phyloP scores from a whole-genome alignment of 2,797 vertebrate species.

The Enteromius unitaeniatus region DNA sequence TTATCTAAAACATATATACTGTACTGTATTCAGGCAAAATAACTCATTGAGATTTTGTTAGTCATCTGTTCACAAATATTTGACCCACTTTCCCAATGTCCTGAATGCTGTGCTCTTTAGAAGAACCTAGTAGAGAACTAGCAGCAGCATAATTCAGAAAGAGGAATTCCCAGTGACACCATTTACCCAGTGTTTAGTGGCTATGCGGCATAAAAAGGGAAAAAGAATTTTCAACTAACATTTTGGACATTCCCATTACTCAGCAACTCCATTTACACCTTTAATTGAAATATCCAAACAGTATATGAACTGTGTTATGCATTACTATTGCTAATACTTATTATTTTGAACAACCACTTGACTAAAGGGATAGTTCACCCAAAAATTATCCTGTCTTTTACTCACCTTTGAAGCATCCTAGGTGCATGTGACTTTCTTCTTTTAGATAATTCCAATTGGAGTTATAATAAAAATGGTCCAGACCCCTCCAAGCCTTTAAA shows the following conservation, averaged over 20 bases:
- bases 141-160: slow-evolving; percentile 35
- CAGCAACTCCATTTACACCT: not conserved
- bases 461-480: too few relatives aligned
- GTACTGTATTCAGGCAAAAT: not conserved
- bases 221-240: slow-evolving; percentile 5
- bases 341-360: not conserved
- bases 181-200: slow-evolving; percentile 13
- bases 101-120: slow-evolving; percentile 19
- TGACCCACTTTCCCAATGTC: slow-evolving; percentile 31
- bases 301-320: not conserved
- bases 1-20: not conserved
- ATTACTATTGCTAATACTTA: not conserved
- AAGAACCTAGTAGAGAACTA: slow-evolving; percentile 23
- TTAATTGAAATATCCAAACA: not conserved
- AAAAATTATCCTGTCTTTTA: too few relatives aligned
- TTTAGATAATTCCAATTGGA: too few relatives aligned
- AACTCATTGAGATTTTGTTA: not conserved
- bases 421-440: too few relatives aligned
- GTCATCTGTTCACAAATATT: slow-evolving; percentile 35
- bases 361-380: too few relatives aligned
- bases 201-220: slow-evolving; percentile 19
- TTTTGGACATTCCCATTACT: slow-evolving; percentile 15
- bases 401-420: too few relatives aligned
- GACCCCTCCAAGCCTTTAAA: too few relatives aligned
- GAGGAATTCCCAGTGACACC: slow-evolving; percentile 21